phyloP scores from a whole-genome alignment of 2,113 vertebrate genomes.

The Microcebus ravelobensis region DNA sequence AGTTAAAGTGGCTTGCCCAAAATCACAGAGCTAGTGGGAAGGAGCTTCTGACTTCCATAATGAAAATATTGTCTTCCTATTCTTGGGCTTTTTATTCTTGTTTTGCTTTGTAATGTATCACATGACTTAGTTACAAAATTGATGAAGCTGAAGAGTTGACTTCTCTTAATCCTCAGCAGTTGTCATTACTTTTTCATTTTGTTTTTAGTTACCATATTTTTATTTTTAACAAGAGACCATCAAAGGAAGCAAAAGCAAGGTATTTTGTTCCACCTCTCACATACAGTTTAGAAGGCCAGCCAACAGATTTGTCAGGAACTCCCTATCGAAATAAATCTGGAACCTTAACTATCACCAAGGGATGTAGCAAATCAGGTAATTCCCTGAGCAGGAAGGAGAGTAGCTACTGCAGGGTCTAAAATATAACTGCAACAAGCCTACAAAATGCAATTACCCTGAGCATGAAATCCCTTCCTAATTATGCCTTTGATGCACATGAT shows the following conservation, averaged over 20 bases:
- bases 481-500: not conserved
- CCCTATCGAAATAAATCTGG: not conserved
- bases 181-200: not conserved
- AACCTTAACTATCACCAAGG: not conserved
- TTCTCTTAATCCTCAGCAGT: not conserved
- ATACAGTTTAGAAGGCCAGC: not conserved
- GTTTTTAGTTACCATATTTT: slow-evolving; percentile 34
- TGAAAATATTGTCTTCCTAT: not conserved
- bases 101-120: not conserved
- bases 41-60: not conserved
- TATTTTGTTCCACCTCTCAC: not conserved
- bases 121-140: not conserved
- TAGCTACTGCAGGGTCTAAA: not conserved
- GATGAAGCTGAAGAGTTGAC: not conserved
- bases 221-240: not conserved
- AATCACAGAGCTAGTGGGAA: not conserved
- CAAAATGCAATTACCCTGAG: not conserved
- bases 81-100: not conserved
- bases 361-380: not conserved
- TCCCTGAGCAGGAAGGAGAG: not conserved
- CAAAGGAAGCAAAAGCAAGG: not conserved
- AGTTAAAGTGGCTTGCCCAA: not conserved
- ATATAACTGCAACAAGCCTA: not conserved
- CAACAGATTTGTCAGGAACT: slow-evolving; percentile 19
- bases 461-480: not conserved